Evolutionary conservation across 2,888 invertebrate genomes (phyloP).

Genomic region (Ichneumon xanthorius): DNA sequence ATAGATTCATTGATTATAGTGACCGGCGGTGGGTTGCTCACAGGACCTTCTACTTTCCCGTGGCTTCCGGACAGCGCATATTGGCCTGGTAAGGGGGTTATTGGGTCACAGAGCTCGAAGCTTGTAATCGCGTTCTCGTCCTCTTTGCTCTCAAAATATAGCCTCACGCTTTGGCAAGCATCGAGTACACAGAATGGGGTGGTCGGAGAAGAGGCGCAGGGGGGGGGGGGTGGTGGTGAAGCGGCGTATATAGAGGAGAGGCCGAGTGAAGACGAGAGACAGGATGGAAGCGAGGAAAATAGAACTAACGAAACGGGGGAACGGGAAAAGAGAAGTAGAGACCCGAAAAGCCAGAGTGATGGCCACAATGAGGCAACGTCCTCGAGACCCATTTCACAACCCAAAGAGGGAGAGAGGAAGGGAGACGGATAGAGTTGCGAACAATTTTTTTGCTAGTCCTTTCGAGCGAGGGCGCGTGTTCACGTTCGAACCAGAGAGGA

Average conservation of each 20-base stretch:
- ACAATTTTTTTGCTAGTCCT: constrained; percentile 73
- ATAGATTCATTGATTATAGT: constrained; percentile 40
- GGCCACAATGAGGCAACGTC: constrained; percentile 64
- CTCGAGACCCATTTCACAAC: constrained; percentile 60
- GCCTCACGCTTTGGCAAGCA: constrained; percentile 61
- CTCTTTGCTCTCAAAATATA: constrained; percentile 61
- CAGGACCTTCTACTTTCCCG: constrained; percentile 47
- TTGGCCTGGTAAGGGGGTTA: constrained; percentile 60
- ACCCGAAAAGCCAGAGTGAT: constrained; percentile 62
- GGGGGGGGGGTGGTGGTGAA: background rate
- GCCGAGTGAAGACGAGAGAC: constrained; percentile 44
- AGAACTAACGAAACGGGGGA: constrained; percentile 42
- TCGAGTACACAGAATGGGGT: constrained; percentile 53
- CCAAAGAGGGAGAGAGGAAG: constrained; percentile 18
- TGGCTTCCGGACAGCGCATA: constrained; percentile 49
- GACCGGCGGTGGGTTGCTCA: constrained; percentile 9
- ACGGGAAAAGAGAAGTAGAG: constrained; percentile 18
- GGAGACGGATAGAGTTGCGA: constrained; percentile 50
- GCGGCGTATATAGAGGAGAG: constrained; percentile 28
- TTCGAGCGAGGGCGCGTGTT: constrained; percentile 55
- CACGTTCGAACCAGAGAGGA: constrained; percentile 74
- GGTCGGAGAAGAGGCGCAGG: background rate
- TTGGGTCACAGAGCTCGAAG: constrained; percentile 62
- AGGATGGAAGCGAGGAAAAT: constrained; percentile 51
- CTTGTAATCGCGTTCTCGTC: constrained; percentile 63